Percentiles rank a stretch among this genome's conserved stretches.
phyloP scores from a whole-genome alignment of 92 coral and sea anemone species.

The Palythoa heliodiscus region DNA sequence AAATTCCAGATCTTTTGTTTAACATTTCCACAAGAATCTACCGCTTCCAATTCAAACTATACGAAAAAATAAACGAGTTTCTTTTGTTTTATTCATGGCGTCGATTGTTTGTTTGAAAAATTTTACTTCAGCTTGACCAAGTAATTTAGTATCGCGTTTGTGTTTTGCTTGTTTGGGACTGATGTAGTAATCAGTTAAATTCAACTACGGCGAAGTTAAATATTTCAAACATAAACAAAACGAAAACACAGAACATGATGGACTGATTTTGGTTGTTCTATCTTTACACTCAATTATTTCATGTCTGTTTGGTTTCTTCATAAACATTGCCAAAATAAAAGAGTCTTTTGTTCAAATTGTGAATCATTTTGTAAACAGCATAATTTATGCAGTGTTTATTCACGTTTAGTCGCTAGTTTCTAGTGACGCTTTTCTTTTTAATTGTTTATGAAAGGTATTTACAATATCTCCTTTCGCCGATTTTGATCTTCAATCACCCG shows the following conservation, averaged over 20 bases:
- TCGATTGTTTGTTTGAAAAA: neutral
- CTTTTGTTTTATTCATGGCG: slow-evolving; percentile 21
- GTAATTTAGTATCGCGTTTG: slow-evolving; percentile 6
- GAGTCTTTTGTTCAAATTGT: slow-evolving; percentile 43
- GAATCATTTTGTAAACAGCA: slow-evolving; percentile 17
- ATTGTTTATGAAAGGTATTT: neutral
- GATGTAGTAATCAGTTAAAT: slow-evolving; percentile 11
- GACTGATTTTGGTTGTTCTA: slow-evolving; percentile 4
- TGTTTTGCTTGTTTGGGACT: slow-evolving; percentile 23
- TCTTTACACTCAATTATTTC: slow-evolving; percentile 18
- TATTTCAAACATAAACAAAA: slow-evolving; percentile 34
- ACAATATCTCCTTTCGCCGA: neutral
- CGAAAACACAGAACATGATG: slow-evolving; percentile 4
- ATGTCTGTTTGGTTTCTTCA: slow-evolving; percentile 19
- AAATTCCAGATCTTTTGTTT: slow-evolving; percentile 19
- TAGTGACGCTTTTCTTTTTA: neutral
- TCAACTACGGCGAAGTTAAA: slow-evolving; percentile 15
- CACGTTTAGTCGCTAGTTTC: neutral
- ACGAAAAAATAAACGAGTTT: neutral
- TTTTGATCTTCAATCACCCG: slow-evolving; percentile 11
- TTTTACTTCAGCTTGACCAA: slow-evolving; percentile 4
- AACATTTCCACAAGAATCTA: neutral
- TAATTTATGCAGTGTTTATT: slow-evolving; percentile 21
- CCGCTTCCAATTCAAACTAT: slow-evolving; percentile 7
- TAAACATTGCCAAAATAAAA: slow-evolving; percentile 8